phyloP scores from a whole-genome alignment of 2,113 vertebrate genomes.

The Probosciger aterrimus region DNA sequence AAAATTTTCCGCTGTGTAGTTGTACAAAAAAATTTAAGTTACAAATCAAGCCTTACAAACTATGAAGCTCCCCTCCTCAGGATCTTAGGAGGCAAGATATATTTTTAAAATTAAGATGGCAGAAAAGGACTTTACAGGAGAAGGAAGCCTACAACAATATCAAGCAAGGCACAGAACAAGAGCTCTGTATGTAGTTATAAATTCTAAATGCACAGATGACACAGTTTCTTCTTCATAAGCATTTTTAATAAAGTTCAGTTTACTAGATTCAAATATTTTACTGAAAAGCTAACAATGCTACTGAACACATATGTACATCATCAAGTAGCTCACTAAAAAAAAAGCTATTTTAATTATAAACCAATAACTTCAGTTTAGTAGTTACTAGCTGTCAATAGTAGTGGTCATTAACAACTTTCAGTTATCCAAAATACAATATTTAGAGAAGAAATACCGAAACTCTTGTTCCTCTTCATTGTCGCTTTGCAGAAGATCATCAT shows the following conservation, averaged over 20 bases:
- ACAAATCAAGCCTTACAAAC: neutral
- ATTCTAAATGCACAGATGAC: neutral
- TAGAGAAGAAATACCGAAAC: slow-evolving; percentile 70
- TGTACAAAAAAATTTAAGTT: neutral
- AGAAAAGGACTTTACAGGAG: neutral
- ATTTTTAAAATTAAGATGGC: neutral
- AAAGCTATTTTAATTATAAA: neutral
- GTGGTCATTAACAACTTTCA: neutral
- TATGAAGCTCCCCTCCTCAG: neutral
- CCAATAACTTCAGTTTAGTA: neutral
- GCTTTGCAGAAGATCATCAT: slow-evolving; percentile 95
- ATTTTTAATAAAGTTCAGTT: neutral
- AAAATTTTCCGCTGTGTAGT: neutral
- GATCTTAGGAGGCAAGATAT: accelerated
- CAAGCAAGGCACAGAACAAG: neutral
- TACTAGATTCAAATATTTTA: neutral
- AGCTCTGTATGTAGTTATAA: neutral
- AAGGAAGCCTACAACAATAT: neutral
- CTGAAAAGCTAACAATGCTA: neutral
- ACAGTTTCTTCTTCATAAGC: neutral
- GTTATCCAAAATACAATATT: neutral
- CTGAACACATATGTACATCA: neutral
- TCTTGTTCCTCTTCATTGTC: slow-evolving; percentile 89
- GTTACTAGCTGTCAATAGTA: neutral
- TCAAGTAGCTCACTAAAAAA: neutral